These are phyloP conservation scores for Picathartes gymnocephalus DNA, from an alignment of 2,113 vertebrate genomes.

Conservation along the genomic window DNA sequence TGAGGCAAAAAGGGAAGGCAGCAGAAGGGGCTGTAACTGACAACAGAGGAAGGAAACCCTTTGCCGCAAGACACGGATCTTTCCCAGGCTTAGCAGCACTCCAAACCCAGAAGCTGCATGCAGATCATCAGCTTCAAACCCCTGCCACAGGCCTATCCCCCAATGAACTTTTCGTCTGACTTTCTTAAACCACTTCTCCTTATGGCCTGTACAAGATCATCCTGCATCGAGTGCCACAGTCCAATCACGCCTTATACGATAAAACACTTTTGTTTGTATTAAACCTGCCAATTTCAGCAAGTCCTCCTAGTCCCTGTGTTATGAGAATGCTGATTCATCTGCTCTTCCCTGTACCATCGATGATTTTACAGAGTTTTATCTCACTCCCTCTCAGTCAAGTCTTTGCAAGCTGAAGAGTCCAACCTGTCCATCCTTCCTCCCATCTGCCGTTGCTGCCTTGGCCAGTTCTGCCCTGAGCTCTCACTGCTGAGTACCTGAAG, in stretches of 20 bases:
- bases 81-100: background rate
- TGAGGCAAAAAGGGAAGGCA: background rate
- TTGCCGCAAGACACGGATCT: background rate
- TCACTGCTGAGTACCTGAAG: background rate
- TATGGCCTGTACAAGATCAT: background rate
- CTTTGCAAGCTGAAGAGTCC: background rate
- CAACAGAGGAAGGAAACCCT: background rate
- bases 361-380: background rate
- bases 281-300: background rate
- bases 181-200: background rate
- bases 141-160: background rate
- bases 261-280: background rate
- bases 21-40: background rate
- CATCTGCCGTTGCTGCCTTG: rapidly evolving
- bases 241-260: background rate
- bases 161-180: background rate
- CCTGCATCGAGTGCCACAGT: background rate
- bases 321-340: background rate
- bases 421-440: background rate
- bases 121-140: background rate
- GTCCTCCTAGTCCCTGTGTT: background rate
- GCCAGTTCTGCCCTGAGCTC: background rate
- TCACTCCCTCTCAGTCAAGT: background rate
- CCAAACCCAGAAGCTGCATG: background rate
- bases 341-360: background rate